Conservation (phyloP, 2,113 vertebrate species). For the Pithys albifrons region DNA sequence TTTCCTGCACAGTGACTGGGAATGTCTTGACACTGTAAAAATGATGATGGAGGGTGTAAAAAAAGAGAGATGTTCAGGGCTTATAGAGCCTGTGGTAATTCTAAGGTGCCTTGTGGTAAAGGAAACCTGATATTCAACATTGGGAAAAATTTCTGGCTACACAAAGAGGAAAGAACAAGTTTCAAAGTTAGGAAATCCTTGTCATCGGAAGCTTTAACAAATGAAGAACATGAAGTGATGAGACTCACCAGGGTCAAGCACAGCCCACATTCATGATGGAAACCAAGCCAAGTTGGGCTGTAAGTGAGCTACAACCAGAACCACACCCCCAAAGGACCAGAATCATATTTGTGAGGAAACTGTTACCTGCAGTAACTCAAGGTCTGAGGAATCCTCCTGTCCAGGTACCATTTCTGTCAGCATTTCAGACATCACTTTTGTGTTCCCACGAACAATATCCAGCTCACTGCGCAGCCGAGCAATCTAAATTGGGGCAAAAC, state of each 20-base stretch:
- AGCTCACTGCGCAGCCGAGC: slow-evolving; percentile 93
- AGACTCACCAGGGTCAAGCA: not conserved
- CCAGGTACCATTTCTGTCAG: slow-evolving; percentile 97
- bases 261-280: not conserved
- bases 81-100: not conserved
- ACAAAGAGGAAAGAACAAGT: not conserved
- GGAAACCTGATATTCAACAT: not conserved
- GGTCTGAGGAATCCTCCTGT: slow-evolving; percentile 95
- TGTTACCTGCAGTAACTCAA: slow-evolving; percentile 91
- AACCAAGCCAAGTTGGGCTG: not conserved
- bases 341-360: not conserved
- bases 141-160: not conserved
- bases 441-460: slow-evolving; percentile 95
- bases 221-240: not conserved
- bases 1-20: not conserved
- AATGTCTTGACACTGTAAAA: not conserved
- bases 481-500: slow-evolving; percentile 76
- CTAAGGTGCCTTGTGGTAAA: not conserved
- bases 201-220: not conserved
- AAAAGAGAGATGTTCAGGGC: not conserved
- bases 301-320: not conserved
- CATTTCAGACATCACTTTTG: slow-evolving; percentile 99
- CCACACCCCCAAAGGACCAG: not conserved
- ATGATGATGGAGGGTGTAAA: not conserved
- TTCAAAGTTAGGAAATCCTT: not conserved